Evolutionary conservation across 35 echinoderm and acorn worm species (phyloP), one percentile per base, ranked within the genome.

Genomic region (Lytechinus variegatus): DNA sequence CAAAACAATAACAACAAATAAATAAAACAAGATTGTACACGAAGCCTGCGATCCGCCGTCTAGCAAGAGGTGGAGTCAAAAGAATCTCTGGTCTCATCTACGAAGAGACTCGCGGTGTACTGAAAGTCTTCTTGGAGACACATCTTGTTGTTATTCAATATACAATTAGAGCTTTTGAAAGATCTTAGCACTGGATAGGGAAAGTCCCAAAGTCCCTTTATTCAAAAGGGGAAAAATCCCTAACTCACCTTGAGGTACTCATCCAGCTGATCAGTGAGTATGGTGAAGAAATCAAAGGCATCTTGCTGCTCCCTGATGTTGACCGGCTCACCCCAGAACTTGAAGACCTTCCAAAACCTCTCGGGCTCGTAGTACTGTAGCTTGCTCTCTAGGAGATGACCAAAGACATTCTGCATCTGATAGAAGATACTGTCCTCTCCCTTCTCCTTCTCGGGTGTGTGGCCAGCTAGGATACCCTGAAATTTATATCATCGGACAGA

Each of bases 241-340:
- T 9, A 58, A 54, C 95, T 61, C 10, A 98, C 97, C 94, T 99
- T 99, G 27, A 99, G 97, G 61, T 96, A 97, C 21, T 97, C 98
- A 86, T 99, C 98, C 52, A 99, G 91, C 86, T 99, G 98, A 92
- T 99, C 98, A 9, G 97, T 99, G 16, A 99, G 66, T 28, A 97
- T 97, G 54, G 98, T 99, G 94, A 99, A 99, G 96, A 99, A 99
- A 56, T 99, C 98, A 97, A 99, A 99, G 71, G 98, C 98, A 96
- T 99, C 98, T 94, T 99, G 98, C 91, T 99, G 98, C 94, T 99
- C 98, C 27, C 98, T 79, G 95, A 99, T 96, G 95, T 99, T 99
- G 10, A 99, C 98, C 24, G 98, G 98, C 86, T 99, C 95, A 9
- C 98, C 98, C 98, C 98, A 99, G 16, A 99, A 95, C 61, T 99